Base-by-base conservation (phyloP, 53 echinoderm and acorn worm species). In the Echinometra lucunter region DNA sequence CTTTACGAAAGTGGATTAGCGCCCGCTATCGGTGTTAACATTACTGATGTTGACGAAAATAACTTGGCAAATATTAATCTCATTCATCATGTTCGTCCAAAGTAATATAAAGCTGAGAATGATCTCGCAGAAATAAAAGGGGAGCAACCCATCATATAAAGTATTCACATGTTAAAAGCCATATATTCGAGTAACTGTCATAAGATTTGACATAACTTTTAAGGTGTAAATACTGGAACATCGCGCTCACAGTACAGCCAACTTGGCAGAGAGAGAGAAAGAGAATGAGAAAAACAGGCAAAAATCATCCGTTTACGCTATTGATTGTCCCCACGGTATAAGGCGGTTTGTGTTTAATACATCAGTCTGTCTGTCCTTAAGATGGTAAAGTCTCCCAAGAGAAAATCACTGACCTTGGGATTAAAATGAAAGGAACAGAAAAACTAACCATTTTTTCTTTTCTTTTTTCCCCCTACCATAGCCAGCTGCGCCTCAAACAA, bases 291-390 rank as follows among this genome's bases (percentile, higher is more conserved):
- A 85, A 85, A 85, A 28, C 85, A 85, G 85, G 28, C 30, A 85
- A 49, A 85, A 85, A 10, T 47, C 85, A 47, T 85, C 85, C 47
- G 85, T 28, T 85, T 45, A 85, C 27, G 47, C 85, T 47, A 85
- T 85, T 85, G 85, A 49, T 49, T 49, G 45, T 47, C 53, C 85
- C 85, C n/a, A 27, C 9, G 49, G 85, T n/a, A 47, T 85, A 49
- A 85, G 37, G n/a, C 45, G 28, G 85, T 85, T 85, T 47, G 85
- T 85, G 85, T 85, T 85, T 49, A 85, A 85, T 42, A 45, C 85
- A 85, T 85, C 30, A 47, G 85, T 2, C 42, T 47, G 85, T 81
- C 81, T 81, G 44, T 47, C 85, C 30, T 45, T 47, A 49, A 85
- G 49, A 85, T 30, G 6, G 47, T 47, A 85, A 85, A 30, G 28